Conservation (phyloP, 2,113 vertebrate genomes). For the Alethe castanea region DNA sequence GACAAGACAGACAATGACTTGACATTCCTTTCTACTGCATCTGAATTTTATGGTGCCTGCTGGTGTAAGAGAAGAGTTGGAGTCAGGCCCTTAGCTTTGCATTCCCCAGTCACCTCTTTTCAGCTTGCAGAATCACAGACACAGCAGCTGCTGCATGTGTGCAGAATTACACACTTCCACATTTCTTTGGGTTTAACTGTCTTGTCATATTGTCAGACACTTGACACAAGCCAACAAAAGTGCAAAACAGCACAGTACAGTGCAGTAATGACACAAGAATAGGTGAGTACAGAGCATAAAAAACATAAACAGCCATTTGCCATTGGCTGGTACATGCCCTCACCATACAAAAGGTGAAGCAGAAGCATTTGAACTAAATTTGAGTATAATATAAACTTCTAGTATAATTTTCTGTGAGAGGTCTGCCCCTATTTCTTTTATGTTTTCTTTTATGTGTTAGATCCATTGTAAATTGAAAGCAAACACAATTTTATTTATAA, state of each 20-base stretch:
- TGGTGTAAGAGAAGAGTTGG: neutral
- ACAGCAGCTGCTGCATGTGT: neutral
- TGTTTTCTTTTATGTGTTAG: neutral
- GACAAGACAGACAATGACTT: neutral
- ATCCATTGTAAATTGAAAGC: neutral
- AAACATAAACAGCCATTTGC: neutral
- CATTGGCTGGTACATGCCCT: rapidly evolving
- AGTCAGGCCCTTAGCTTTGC: neutral
- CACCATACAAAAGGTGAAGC: neutral
- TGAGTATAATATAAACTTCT: neutral
- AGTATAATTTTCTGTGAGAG: neutral
- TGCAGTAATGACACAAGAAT: neutral
- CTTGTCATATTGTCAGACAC: neutral
- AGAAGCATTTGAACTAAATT: neutral
- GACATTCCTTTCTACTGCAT: neutral
- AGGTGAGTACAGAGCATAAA: neutral
- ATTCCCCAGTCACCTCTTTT: neutral
- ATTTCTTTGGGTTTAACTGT: neutral
- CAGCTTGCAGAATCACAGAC: neutral
- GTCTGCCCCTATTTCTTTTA: neutral
- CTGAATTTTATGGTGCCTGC: neutral
- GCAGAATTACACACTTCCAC: neutral
- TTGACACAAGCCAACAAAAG: neutral
- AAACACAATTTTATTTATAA: neutral
- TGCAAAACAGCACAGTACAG: neutral